Evolutionary conservation across 2,888 invertebrate species (phyloP), one percentile per base, ranked within the genome.

Genomic region (Seladonia tumulorum): DNA sequence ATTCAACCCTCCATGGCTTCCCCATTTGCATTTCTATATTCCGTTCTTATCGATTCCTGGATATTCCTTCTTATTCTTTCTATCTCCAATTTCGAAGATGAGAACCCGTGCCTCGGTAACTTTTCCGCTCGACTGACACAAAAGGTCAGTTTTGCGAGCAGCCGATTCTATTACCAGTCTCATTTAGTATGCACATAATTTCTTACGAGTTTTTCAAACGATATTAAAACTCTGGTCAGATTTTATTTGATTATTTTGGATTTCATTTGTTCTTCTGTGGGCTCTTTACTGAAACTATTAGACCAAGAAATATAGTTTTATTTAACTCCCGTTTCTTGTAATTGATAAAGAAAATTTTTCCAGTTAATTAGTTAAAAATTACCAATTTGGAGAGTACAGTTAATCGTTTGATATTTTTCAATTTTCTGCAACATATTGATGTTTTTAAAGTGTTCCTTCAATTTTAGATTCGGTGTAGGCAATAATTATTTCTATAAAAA

Each of bases 31-130:
- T 81, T 76, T 68, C 81, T 68, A 77, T 81, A 66, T 77, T 68
- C 70, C 49, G 22, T 70, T 16, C 53, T 47, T 74, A 84, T 75
- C 80, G 73, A 72, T 79, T 63, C 77, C 25, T 2, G 60, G 57
- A 72, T 63, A 49, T 63, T 60, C 25, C 60, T 63, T 49, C 70
- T 63, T 76, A 47, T 68, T 29, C 70, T 57, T 60, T 71, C 63
- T 74, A 73, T 77, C 84, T 81, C 16, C 78, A 82, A 81, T 84
- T 82, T 82, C n/a, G 49, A 75, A 76, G 77, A 84, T 81, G 84
- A 76, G 78, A 81, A 68, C 57, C 70, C n/a, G 35, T 49, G 49
- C 18, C 70, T 53, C 63, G 53, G 16, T 70, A 81, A 57, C 47
- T 84, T 22, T 70, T 63, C 77, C 74, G 47, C 53, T 71, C 74